Conservation (phyloP, 2,888 invertebrate species). For the Tuberolachnus salignus region DNA sequence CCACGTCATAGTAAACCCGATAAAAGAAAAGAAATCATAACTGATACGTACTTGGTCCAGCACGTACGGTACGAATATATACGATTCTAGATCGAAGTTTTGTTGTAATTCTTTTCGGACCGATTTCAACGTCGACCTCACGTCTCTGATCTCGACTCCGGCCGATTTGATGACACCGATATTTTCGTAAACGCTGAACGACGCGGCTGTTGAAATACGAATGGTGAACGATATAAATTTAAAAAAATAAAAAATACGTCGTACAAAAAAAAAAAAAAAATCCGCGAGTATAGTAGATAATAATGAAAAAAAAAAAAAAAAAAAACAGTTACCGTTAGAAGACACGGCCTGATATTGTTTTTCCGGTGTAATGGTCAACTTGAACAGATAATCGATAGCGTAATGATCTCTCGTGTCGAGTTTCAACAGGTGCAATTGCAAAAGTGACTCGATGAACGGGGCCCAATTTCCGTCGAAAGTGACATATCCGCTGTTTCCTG, state of each 20-base stretch:
- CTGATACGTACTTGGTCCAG: constrained; percentile 62
- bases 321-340: constrained; percentile 60
- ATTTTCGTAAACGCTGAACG: constrained; percentile 71
- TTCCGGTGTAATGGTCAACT: constrained; percentile 78
- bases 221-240: too few relatives aligned
- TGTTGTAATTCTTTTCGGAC: constrained; percentile 78
- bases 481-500: constrained; percentile 73
- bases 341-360: constrained; percentile 67
- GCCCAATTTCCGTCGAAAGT: constrained; percentile 93
- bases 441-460: constrained; percentile 92
- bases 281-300: neutral
- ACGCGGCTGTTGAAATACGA: constrained; percentile 10
- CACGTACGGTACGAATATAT: constrained; percentile 79
- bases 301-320: too few relatives aligned
- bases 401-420: constrained; percentile 78
- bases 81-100: constrained; percentile 81
- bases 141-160: constrained; percentile 84
- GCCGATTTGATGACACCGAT: constrained; percentile 78
- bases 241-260: too few relatives aligned
- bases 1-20: too few relatives aligned
- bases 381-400: constrained; percentile 85
- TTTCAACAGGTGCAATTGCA: constrained; percentile 87
- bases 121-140: constrained; percentile 89
- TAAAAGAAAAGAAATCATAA: too few relatives aligned
- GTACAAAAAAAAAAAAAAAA: too few relatives aligned